These are phyloP conservation scores for honey bee (Apis mellifera) DNA, from an alignment of 1,140 invertebrate genomes.

Conservation along the genomic window DNA sequence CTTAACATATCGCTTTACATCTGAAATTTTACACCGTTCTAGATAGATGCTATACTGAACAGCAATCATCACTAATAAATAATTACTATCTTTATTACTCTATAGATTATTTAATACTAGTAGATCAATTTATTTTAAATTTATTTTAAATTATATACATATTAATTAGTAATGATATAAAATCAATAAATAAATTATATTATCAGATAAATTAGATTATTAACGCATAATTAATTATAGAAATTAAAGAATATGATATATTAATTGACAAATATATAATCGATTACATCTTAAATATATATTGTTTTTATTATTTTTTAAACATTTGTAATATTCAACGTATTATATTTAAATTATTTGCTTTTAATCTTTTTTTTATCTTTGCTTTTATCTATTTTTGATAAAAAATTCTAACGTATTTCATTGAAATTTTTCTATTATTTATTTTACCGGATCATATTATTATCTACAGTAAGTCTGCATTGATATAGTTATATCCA, in stretches of 20 bases:
- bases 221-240: too few relatives aligned
- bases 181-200: neutral
- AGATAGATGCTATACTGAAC: neutral
- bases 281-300: slow-evolving; percentile 2
- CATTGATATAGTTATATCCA: neutral
- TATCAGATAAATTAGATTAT: neutral
- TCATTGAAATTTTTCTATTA: neutral
- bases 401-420: neutral
- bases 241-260: slow-evolving; percentile 26
- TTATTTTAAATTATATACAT: neutral
- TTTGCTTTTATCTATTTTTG: neutral
- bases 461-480: neutral
- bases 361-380: too few relatives aligned
- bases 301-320: neutral
- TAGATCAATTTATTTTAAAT: neutral
- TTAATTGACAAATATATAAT: neutral
- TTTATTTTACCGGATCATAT: neutral
- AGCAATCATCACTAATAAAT: slow-evolving; percentile 6
- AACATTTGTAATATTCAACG: slow-evolving; percentile 2
- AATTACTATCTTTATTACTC: neutral
- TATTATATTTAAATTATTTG: slow-evolving; percentile 6
- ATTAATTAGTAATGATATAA: neutral
- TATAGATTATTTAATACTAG: neutral
- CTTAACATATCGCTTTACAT: neutral
- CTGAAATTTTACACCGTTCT: neutral